These are phyloP conservation scores for Anser brachyrhynchus DNA, from an alignment of 2,113 vertebrate species.

Conservation along the genomic window DNA sequence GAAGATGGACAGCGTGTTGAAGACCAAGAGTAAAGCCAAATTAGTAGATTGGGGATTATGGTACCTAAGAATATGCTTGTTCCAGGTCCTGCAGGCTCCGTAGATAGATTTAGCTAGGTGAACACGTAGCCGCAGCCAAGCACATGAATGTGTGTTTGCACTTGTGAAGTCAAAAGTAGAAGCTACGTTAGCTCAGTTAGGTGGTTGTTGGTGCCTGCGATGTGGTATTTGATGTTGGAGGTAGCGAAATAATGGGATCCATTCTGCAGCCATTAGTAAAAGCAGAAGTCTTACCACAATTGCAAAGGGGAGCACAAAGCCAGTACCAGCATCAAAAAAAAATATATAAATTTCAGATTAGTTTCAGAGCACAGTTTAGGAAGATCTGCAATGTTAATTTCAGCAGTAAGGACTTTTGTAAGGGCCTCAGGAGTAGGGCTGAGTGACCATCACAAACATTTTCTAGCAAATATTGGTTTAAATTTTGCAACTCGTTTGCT, in stretches of 20 bases:
- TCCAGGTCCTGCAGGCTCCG: not conserved
- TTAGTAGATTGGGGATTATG: not conserved
- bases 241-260: not conserved
- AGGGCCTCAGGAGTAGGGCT: not conserved
- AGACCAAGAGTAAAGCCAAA: not conserved
- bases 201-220: not conserved
- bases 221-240: not conserved
- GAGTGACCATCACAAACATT: conserved; percentile 12
- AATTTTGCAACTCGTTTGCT: conserved; percentile 52
- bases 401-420: not conserved
- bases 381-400: not conserved
- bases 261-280: not conserved
- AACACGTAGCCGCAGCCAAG: not conserved
- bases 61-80: not conserved
- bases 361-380: not conserved
- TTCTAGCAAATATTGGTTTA: conserved; percentile 61
- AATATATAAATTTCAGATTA: not conserved
- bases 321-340: not conserved
- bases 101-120: not conserved
- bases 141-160: not conserved
- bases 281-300: not conserved
- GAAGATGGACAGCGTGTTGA: not conserved
- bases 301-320: not conserved
- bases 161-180: conserved; percentile 3
- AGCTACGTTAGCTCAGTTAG: not conserved